phyloP scores from a whole-genome alignment of 2,797 vertebrate species.

The Coracias cyanogaster region DNA sequence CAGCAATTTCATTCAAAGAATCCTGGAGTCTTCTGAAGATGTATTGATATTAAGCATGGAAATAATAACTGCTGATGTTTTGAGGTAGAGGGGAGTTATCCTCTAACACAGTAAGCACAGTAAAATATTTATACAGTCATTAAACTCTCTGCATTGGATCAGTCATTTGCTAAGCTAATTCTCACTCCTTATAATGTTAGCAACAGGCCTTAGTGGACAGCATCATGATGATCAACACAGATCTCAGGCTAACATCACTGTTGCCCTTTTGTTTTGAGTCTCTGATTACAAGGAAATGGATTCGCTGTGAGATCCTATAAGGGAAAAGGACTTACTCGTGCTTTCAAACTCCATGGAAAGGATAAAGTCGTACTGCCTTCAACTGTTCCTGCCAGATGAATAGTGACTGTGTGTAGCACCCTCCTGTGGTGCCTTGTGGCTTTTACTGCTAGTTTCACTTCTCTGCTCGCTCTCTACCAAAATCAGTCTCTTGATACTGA shows the following conservation, averaged over 20 bases:
- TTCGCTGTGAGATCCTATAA: neutral
- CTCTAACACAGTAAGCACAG: neutral
- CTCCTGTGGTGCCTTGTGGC: conserved; percentile 66
- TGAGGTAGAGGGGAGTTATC: neutral
- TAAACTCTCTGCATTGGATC: neutral
- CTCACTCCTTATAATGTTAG: neutral
- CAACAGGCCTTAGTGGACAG: neutral
- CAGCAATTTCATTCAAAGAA: neutral
- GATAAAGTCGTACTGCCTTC: neutral
- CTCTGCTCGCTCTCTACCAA: neutral
- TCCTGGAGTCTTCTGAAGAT: neutral
- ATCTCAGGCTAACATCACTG: neutral
- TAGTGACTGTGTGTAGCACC: conserved; percentile 61
- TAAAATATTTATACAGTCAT: neutral
- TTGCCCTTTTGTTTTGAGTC: neutral
- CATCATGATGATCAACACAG: fast-evolving
- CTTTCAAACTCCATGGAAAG: neutral
- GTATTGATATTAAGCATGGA: neutral
- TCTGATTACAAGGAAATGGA: neutral
- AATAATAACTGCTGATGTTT: neutral
- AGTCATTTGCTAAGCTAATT: neutral
- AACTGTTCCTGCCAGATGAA: neutral
- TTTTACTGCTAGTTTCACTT: conserved; percentile 11
- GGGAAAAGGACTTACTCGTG: neutral
- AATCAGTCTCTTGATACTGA: neutral